These are phyloP conservation scores for Buceros bicornis DNA, from an alignment of 2,797 vertebrate genomes.

Conservation along the genomic window DNA sequence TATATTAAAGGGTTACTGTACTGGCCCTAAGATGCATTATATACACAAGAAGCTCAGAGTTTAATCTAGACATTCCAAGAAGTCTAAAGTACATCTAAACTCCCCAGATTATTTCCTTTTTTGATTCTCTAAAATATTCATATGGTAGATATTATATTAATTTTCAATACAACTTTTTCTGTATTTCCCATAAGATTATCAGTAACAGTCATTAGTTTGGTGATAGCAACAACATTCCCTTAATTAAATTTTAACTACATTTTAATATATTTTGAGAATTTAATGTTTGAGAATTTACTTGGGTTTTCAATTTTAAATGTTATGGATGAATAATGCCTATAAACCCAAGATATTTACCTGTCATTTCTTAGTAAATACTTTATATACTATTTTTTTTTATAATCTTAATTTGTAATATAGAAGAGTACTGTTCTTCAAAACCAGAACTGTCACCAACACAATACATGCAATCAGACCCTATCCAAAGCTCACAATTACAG, in stretches of 20 bases:
- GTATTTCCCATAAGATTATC: background rate
- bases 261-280: background rate
- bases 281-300: background rate
- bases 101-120: background rate
- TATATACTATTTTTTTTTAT: background rate
- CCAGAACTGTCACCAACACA: background rate
- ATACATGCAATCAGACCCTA: background rate
- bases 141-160: background rate
- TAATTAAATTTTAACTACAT: background rate
- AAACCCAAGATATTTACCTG: background rate
- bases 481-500: background rate
- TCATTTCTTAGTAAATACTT: background rate
- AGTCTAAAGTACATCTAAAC: background rate
- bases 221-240: background rate
- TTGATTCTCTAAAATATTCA: background rate
- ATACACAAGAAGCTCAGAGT: background rate
- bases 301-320: background rate
- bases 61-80: background rate
- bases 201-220: background rate
- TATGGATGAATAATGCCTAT: background rate
- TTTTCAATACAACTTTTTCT: background rate
- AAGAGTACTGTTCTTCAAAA: background rate
- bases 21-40: background rate
- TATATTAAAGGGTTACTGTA: background rate
- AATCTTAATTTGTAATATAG: background rate